Base-by-base conservation (phyloP, 2,797 vertebrate species). In the Echeneis naucrates region DNA sequence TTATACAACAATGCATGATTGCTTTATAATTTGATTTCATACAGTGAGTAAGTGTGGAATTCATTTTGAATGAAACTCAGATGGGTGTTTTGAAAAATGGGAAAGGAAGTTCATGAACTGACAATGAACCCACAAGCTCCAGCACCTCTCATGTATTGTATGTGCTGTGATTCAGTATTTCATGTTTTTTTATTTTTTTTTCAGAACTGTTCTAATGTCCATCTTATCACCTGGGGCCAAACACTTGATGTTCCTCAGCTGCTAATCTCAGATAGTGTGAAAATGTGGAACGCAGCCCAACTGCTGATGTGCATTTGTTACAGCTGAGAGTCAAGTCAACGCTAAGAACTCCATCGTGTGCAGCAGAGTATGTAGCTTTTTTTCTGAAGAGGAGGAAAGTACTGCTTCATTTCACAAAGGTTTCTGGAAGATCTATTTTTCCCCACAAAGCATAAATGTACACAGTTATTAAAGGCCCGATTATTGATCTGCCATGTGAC, bases 401-500 rank as follows among this genome's bases (percentile, higher is more conserved):
- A 80, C 65, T 50, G 51, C 68, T 75, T 78, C 70, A 44, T 50
- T 72, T 55, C 56, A 57, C 61, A 73, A 56, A 53, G 33, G 51
- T 69, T 82, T 78, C 68, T 65, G 26, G 57, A 47, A 67, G 57
- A 81, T 78, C 38, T 50, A 38, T 75, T 75, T 74, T 58, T 37
- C 47, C 67, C 27, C 53, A 26, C 30, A 32, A 70, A 81, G 58
- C 57, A 56, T 62, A 38, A 81, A 56, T 1, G 12, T 40, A 53
- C 47, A 51, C 32, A 40, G 67, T 80, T 79, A 75, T 84, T 81
- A 79, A 81, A 84, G 57, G 45, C 40, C 33, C 64, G 2, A 1
- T 86, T 82, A 76, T 72, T 67, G 77, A 79, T 82, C 73, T n/a
- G 47, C 69, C 76, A 82, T 83, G 83, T 85, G 86, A 88, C 74